phyloP scores from a whole-genome alignment of 2,888 invertebrate species.

The Cantharis flavilabris region DNA sequence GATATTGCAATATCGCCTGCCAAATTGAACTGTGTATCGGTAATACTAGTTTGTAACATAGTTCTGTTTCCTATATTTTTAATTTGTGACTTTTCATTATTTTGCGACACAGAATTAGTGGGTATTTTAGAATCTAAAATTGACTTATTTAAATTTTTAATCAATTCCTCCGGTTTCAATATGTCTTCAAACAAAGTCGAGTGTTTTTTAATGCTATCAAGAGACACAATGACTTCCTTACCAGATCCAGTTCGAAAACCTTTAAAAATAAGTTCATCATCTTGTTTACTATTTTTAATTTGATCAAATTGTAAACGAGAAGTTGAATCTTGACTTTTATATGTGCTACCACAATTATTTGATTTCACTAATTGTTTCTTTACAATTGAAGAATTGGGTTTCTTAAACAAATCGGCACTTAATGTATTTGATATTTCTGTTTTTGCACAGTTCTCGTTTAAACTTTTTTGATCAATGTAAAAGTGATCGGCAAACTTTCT shows the following conservation, averaged over 20 bases:
- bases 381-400: conserved; percentile 29
- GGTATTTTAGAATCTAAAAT: conserved; percentile 4
- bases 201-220: conserved; percentile 44
- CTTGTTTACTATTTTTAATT: background rate
- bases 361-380: background rate
- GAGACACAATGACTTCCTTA: conserved; percentile 41
- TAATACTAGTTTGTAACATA: conserved; percentile 15
- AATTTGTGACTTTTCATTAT: background rate
- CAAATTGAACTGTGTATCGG: conserved; percentile 23
- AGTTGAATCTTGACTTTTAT: background rate
- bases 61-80: background rate
- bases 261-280: conserved; percentile 8
- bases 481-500: conserved; percentile 14
- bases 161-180: conserved; percentile 10
- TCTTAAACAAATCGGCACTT: conserved; percentile 36
- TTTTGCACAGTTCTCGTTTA: background rate
- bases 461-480: background rate
- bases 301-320: conserved; percentile 1
- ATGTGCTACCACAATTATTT: background rate
- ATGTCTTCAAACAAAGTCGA: conserved; percentile 53
- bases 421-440: background rate
- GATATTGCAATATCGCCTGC: conserved; percentile 21
- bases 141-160: conserved; percentile 13
- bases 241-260: conserved; percentile 52
- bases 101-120: background rate